Percentiles rank a stretch among this genome's conserved stretches.
Conservation (phyloP, 2,888 invertebrate genomes). For the Drosophila borborema region DNA sequence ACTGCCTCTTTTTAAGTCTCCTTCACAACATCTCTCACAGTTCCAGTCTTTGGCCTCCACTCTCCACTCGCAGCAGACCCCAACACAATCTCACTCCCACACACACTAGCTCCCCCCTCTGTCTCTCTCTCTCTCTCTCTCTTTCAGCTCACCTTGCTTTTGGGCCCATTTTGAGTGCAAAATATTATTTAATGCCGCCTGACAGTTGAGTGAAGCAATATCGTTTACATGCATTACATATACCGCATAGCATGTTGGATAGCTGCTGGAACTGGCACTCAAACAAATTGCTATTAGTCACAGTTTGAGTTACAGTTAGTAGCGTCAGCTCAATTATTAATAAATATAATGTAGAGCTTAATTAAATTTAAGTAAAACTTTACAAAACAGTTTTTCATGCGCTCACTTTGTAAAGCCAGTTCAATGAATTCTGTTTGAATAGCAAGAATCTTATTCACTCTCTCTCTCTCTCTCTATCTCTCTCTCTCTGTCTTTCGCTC, state of each 20-base stretch:
- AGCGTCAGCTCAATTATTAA: neutral
- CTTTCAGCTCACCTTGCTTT: neutral
- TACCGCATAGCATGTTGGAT: conserved; percentile 9
- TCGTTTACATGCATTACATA: conserved; percentile 78
- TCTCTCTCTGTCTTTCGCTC: no score
- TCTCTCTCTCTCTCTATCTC: neutral
- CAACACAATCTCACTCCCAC: neutral
- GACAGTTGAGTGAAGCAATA: conserved; percentile 78
- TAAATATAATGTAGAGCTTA: neutral
- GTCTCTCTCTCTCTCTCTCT: neutral
- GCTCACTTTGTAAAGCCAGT: neutral
- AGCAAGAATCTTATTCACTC: neutral
- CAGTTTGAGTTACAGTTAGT: conserved; percentile 31
- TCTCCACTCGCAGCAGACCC: neutral
- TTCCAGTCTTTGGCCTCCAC: neutral
- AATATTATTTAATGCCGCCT: conserved; percentile 78
- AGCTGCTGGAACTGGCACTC: conserved; percentile 50
- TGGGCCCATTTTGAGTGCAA: conserved; percentile 49
- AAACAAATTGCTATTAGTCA: conserved; percentile 70
- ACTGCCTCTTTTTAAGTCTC: neutral
- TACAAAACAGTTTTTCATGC: neutral
- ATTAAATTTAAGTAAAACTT: neutral
- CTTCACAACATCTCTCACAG: neutral
- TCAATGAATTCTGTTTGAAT: conserved; percentile 3
- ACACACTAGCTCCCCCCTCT: neutral